Evolutionary conservation across 2,113 vertebrate genomes (phyloP).

Genomic region (Tapirus terrestris): DNA sequence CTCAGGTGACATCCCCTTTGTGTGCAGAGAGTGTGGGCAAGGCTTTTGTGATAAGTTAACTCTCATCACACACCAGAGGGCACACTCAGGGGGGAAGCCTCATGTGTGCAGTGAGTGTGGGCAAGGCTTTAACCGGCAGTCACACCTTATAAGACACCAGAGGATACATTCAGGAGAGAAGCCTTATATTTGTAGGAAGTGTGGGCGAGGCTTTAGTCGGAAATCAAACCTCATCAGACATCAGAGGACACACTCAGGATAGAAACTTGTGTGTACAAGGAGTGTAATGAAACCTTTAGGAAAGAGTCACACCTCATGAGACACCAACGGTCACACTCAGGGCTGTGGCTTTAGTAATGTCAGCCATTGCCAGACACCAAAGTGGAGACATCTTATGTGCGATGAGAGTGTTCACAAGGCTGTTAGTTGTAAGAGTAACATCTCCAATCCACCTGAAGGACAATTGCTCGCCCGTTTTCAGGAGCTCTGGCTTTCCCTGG

Average conservation of each 20-base stretch:
- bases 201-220: not conserved
- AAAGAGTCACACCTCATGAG: not conserved
- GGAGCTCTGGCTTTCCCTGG: not conserved
- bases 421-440: not conserved
- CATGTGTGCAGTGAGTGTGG: slow-evolving; percentile 12
- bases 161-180: slow-evolving; percentile 37
- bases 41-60: slow-evolving; percentile 63
- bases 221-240: slow-evolving; percentile 33
- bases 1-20: not conserved
- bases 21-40: slow-evolving; percentile 63
- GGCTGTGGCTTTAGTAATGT: not conserved
- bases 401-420: not conserved
- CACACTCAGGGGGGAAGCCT: not conserved
- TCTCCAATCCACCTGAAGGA: not conserved
- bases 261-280: not conserved
- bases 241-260: slow-evolving; percentile 31
- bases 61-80: slow-evolving; percentile 59
- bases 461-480: not conserved
- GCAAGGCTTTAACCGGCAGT: slow-evolving; percentile 31
- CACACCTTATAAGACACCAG: slow-evolving; percentile 34
- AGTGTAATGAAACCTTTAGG: not conserved
- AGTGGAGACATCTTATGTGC: not conserved
- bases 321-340: not conserved
- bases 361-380: not conserved
- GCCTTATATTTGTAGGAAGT: slow-evolving; percentile 37